Base-by-base conservation (phyloP, 2,113 vertebrate genomes). In the Hemibagrus wyckioides region DNA sequence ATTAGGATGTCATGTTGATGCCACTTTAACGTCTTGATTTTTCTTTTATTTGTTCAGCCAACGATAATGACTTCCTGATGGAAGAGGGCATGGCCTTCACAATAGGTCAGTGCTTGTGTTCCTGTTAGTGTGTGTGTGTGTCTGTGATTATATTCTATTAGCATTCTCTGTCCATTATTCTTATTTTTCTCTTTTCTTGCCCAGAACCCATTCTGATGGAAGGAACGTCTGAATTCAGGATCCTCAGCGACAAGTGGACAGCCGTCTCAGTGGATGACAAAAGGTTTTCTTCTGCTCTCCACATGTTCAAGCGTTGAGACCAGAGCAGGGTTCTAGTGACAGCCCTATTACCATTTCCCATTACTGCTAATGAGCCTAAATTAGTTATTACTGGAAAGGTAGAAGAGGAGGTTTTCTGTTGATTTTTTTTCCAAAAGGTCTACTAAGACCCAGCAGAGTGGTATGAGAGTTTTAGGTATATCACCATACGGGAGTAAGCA, bases 141-240 rank as follows among this genome's bases (percentile, higher is more conserved):
- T 82, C 52, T 82, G 28, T 25, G 33, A 73, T 65, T 82, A 17
- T 23, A 3, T 4, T 61, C 21, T 33, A 11, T 11, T 21, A 77
- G 21, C 36, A 56, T 13, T 76, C 13, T 28, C 33, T 67, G 36
- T 33, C 25, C 17, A 19, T 2, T 33, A 14, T 54, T 30, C 19
- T 41, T 10, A 25, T 8, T 71, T 67, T 23, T 28, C 50, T 1
- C 89, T 14, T 80, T 41, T 54, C 89, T 0, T 87, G 52, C 93
- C 36, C 92, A 99, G 98, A 99, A 91, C 98, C 98, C 80, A 97
- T 99, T 93, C 93, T 99, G 92, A 97, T 97, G 93, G 97, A 99
- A 91, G 98, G 98, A 69, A 96, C 96, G 25, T 86, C 95, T 0
- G 96, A 98, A 89, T 97, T 97, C 90, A 95, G 88, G 90, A 97